phyloP scores from a whole-genome alignment of 1,140 invertebrate genomes.

The roundworm (Caenorhabditis elegans) region DNA sequence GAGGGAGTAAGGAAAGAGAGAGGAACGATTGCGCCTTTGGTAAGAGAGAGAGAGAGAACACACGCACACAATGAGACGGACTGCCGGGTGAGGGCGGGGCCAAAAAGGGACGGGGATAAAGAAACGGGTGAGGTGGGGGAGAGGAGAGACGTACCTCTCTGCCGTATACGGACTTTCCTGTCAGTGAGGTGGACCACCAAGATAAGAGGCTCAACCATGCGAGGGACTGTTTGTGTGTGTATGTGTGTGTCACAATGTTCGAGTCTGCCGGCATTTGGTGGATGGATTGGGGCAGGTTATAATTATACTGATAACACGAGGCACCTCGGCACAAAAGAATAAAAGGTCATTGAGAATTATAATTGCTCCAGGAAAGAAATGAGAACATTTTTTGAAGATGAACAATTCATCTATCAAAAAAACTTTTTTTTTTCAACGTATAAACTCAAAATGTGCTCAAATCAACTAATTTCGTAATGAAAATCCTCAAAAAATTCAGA shows the following conservation, averaged over 20 bases:
- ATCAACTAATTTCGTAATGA: no score
- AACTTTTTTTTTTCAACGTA: no score
- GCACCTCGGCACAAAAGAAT: no score
- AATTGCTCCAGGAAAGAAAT: no score
- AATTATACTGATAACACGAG: neutral
- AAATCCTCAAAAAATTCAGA: no score
- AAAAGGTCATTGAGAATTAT: neutral
- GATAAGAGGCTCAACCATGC: conserved; percentile 7
- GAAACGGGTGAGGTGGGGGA: neutral
- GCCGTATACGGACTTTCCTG: conserved; percentile 6
- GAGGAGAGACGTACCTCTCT: neutral
- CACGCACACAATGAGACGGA: conserved; percentile 9
- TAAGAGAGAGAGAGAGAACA: neutral
- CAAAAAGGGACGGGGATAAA: neutral
- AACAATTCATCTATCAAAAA: no score
- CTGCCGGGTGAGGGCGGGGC: neutral
- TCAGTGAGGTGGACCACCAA: neutral
- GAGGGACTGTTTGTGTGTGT: neutral
- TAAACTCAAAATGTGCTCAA: no score
- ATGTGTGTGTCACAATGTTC: neutral
- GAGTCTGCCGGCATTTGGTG: conserved; percentile 23
- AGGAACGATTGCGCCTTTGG: conserved; percentile 2
- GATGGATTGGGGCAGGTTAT: conserved; percentile 9
- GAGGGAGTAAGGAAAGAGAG: neutral
- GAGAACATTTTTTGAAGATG: no score